Conservation (phyloP, 2,888 invertebrate species). For the Pristionchus maxplancki region DNA sequence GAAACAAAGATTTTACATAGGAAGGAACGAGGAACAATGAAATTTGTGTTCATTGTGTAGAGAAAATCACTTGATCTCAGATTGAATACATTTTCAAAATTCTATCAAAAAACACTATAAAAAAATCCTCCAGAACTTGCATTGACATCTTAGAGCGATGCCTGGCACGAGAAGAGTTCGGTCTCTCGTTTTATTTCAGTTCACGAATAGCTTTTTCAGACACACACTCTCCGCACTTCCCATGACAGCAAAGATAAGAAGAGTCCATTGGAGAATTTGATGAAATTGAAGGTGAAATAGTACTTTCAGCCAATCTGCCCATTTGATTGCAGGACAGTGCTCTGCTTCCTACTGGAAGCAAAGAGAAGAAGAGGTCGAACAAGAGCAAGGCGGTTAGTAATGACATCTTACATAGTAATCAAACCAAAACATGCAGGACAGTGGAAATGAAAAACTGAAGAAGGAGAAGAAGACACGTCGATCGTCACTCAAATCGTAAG, state of each 20-base stretch:
- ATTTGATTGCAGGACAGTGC: neutral
- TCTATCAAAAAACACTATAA: neutral
- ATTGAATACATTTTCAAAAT: neutral
- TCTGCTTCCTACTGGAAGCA: neutral
- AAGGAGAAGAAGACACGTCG: neutral
- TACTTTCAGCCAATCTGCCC: too few species aligned
- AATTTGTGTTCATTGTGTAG: neutral
- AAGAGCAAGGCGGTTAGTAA: neutral
- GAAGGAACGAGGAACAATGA: too few species aligned
- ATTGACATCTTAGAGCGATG: neutral
- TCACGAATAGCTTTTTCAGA: neutral
- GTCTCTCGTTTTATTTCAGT: neutral
- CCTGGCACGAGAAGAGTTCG: neutral
- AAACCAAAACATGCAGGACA: neutral
- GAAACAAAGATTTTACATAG: too few species aligned
- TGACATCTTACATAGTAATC: too few species aligned
- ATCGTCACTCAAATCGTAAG: neutral
- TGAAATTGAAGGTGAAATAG: too few species aligned
- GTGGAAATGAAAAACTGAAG: neutral
- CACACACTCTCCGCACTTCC: neutral
- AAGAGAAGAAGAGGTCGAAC: neutral
- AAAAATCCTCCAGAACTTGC: neutral
- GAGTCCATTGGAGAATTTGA: too few species aligned
- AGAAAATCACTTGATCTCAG: neutral
- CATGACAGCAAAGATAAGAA: neutral